Evolutionary conservation across 1,140 invertebrate genomes (phyloP), one percentile per base, ranked within the genome.

Genomic region (Melanaphis sacchari): DNA sequence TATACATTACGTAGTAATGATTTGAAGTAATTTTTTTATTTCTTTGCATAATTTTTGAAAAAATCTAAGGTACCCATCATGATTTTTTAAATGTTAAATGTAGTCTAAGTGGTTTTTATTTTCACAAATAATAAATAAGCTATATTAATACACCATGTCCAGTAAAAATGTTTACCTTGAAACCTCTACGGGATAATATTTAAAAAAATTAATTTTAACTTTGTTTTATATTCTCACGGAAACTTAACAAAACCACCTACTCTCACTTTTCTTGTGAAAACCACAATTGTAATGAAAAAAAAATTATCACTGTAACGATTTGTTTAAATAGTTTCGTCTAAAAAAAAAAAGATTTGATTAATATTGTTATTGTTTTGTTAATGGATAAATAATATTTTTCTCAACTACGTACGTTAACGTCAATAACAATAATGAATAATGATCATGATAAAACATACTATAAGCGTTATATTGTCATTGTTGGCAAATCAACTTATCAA

Each of bases 121-220:
- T 82, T 38, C 21, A 81, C 26, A 59, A 59, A 81, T 81, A 76
- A 76, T n/a, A 76, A 76, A 76, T 66, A 76, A 76, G 21, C 76
- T 82, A 18, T 82, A 38, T 38, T 81, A 24, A 82, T 82, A 38
- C 76, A n/a, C n/a, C n/a, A n/a, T n/a, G 31, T 76, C 31, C 76
- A 82, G 36, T 38, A 82, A 82, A 82, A 82, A 82, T 82, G 76
- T 82, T 82, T 38, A 82, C 76, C 76, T 82, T 38, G 76, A 82
- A 82, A 82, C 22, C 2, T 82, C 18, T 82, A 38, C 22, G 21
- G 38, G 76, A 82, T 38, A 82, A 38, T 21, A 82, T 82, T 38
- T 38, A 38, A 82, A 82, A 82, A 7, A 26, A 7, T 36, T 88
- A 21, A 36, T 88, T 36, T 88, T 49, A 88, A 49, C 49, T 49